These are phyloP conservation scores for Littorina saxatilis DNA, from an alignment of 1,140 invertebrate genomes.

Conservation along the genomic window DNA sequence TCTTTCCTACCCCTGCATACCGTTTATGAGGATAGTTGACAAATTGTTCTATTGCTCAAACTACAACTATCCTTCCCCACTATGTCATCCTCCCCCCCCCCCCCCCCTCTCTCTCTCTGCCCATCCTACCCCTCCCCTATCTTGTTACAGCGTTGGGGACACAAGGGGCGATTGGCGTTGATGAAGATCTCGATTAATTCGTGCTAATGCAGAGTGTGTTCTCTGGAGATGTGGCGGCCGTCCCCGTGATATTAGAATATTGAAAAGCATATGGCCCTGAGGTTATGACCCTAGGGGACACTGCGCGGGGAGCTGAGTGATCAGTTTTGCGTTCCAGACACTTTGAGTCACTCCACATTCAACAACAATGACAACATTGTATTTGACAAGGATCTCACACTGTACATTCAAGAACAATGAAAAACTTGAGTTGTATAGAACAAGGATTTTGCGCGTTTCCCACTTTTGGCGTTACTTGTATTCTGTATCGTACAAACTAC, in stretches of 20 bases:
- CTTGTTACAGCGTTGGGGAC: conserved; percentile 16
- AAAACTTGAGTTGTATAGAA: no score
- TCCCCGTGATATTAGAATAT: conserved; percentile 33
- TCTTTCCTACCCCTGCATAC: background rate
- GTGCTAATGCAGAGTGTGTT: conserved; percentile 29
- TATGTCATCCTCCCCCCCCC: background rate
- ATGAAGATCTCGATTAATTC: conserved; percentile 43
- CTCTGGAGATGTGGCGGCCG: conserved; percentile 11
- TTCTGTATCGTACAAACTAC: no score
- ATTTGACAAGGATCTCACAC: no score
- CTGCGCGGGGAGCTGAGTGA: background rate
- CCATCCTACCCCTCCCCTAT: background rate
- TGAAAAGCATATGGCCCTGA: conserved; percentile 35
- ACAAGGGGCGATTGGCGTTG: conserved; percentile 30
- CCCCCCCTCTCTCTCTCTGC: background rate
- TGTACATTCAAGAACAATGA: no score
- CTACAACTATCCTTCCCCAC: background rate
- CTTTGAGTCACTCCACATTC: no score
- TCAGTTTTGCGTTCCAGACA: no score
- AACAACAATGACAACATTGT: no score
- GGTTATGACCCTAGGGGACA: background rate
- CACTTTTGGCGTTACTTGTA: no score
- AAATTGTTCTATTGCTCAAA: conserved; percentile 29
- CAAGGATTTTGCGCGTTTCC: no score
- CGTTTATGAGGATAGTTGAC: conserved; percentile 9